phyloP scores from a whole-genome alignment of 2,797 vertebrate species.

The Phoxinus dragarum region DNA sequence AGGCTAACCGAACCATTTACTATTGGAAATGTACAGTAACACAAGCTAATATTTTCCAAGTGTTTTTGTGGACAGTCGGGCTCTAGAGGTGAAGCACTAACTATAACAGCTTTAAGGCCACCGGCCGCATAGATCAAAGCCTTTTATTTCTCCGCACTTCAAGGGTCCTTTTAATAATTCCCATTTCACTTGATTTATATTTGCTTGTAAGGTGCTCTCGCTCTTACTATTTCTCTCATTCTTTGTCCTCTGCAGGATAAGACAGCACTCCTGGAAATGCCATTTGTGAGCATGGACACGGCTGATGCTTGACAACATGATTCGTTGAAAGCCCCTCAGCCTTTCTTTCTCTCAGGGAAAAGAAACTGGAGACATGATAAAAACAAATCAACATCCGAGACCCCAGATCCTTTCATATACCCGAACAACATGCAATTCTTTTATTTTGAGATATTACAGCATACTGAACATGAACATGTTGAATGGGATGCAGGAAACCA shows the following conservation, averaged over 20 bases:
- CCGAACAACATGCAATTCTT: neutral
- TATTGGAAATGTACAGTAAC: neutral
- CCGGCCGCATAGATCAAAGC: slow-evolving; percentile 25
- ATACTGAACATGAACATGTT: slow-evolving; percentile 10
- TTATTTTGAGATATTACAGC: neutral
- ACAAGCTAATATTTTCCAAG: neutral
- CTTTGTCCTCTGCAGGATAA: slow-evolving; percentile 33
- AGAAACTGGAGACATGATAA: neutral
- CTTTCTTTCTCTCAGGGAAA: slow-evolving; percentile 44
- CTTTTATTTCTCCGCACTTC: neutral
- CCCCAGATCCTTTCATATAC: neutral
- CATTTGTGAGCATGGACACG: slow-evolving; percentile 41
- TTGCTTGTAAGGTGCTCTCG: neutral
- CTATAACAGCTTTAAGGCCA: slow-evolving; percentile 28
- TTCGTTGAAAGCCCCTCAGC: slow-evolving; percentile 19
- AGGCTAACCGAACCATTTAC: slow-evolving; percentile 24
- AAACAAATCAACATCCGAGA: slow-evolving; percentile 8
- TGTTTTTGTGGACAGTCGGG: neutral
- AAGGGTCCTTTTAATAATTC: neutral
- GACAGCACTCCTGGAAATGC: slow-evolving; percentile 37
- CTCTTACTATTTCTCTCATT: neutral
- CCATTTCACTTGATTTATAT: slow-evolving; percentile 7
- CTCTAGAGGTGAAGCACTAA: slow-evolving; percentile 1
- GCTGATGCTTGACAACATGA: slow-evolving; percentile 34
- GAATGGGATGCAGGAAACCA: slow-evolving; percentile 7